Evolutionary conservation across 2,113 vertebrate species (phyloP), one percentile per base, ranked within the genome.

Genomic region (Lophochroa leadbeateri): DNA sequence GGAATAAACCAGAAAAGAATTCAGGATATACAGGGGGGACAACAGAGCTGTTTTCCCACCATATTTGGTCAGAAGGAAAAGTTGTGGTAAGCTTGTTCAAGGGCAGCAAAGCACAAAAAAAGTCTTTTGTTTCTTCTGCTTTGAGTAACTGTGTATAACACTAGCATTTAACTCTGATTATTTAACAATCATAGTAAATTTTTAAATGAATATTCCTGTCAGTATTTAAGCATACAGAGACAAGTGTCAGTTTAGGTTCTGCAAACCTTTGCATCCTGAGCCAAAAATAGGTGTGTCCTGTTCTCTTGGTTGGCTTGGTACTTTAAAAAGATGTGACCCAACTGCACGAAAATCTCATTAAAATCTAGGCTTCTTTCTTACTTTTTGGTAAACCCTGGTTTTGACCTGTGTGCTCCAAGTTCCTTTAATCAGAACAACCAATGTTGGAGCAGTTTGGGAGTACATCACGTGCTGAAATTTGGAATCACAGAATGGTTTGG

Each of bases 361-460:
- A 89, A 69, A 63, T 44, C 35, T 11, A 37, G 12, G 33, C 24
- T 63, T 39, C 31, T 69, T 53, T 81, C n/a, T 47, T 41, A 52
- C 7, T 27, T 86, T 72, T 35, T n/a, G 10, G 35, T 25, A 63
- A 76, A 37, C 16, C 5, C 8, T 10, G 4, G 18, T 18, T 39
- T 29, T 44, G 25, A 3, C 6, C 11, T 35, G 17, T 25, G 33
- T 0, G 2, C 31, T 67, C 44, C 3, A 8, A 69, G 19, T 55
- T 64, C 24, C 19, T 87, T 76, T 71, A 25, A 37, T n/a, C 37
- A 27, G 29, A 85, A 50, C 53, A 83, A 39, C 19, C 47, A 29
- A 19, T 0, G 0, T 68, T 4, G 39, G 21, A 84, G 15, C 43
- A 50, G 37, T 58, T 16, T 52, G 57, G 23, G 77, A 50, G 44